Percentiles rank a stretch among this genome's conserved stretches.
Conservation (phyloP, 2,888 invertebrate genomes). For the Andrena flavipes region DNA sequence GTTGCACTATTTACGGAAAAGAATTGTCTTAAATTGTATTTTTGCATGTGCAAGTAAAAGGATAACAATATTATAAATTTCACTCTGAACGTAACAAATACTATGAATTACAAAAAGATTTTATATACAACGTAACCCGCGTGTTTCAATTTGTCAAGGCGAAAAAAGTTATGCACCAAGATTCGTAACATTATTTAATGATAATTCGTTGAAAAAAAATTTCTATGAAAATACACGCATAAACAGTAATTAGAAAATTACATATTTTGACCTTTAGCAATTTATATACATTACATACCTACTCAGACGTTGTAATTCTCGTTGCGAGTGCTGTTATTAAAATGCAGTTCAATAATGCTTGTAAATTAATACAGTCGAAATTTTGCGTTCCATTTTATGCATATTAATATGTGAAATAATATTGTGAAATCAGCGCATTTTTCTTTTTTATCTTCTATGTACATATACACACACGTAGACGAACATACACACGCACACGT, state of each 20-base stretch:
- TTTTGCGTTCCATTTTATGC: background rate
- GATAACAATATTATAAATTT: slow-evolving; percentile 27
- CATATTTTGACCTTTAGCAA: background rate
- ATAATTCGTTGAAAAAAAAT: background rate
- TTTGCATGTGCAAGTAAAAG: background rate
- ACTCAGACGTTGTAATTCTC: background rate
- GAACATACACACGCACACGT: background rate
- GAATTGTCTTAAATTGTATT: slow-evolving; percentile 4
- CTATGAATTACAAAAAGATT: slow-evolving; percentile 26
- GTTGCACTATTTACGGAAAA: background rate
- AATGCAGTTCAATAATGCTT: background rate
- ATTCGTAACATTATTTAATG: slow-evolving; percentile 22
- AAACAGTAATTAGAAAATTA: background rate
- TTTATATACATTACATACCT: background rate
- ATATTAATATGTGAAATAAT: slow-evolving; percentile 34
- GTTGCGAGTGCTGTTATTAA: background rate
- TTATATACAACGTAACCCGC: slow-evolving; percentile 39
- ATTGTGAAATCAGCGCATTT: slow-evolving; percentile 18
- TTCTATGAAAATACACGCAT: background rate
- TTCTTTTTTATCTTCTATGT: slow-evolving; percentile 26
- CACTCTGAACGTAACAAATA: slow-evolving; percentile 27
- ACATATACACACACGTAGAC: slow-evolving; percentile 12
- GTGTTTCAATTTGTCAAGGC: background rate
- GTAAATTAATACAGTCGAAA: background rate
- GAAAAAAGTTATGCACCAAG: background rate